Conservation (phyloP, 2,797 vertebrate genomes). For the Heterohyrax brucei region DNA sequence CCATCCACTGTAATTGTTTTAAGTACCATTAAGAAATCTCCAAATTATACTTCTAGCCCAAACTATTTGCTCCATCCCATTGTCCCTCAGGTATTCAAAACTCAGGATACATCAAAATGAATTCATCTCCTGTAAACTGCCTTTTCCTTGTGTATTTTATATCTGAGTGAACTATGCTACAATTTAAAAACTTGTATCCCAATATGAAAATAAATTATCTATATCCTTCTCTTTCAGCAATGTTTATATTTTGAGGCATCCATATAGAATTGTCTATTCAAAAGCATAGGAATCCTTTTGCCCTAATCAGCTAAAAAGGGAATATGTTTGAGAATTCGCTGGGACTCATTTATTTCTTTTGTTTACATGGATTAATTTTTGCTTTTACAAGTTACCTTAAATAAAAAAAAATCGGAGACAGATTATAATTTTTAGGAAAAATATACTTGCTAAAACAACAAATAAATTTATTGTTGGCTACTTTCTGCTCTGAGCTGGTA, state of each 20-base stretch:
- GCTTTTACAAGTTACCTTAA: background rate
- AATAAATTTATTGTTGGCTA: background rate
- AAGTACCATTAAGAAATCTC: background rate
- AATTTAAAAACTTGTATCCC: background rate
- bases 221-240: background rate
- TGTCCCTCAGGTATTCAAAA: background rate
- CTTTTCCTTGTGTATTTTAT: background rate
- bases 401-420: background rate
- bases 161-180: background rate
- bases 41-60: background rate
- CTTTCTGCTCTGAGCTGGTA: background rate
- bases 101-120: background rate
- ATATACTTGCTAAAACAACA: background rate
- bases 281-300: background rate
- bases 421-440: slow-evolving; percentile 53
- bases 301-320: background rate
- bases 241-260: background rate
- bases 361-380: background rate
- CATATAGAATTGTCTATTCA: background rate
- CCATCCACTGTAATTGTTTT: background rate
- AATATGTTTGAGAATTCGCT: background rate
- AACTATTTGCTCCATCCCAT: background rate
- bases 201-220: background rate
- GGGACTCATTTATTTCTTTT: background rate
- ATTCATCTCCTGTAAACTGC: background rate